Evolutionary conservation across 2,113 vertebrate genomes (phyloP), one percentile per base, ranked within the genome.

Genomic region (Brachyistius frenatus): DNA sequence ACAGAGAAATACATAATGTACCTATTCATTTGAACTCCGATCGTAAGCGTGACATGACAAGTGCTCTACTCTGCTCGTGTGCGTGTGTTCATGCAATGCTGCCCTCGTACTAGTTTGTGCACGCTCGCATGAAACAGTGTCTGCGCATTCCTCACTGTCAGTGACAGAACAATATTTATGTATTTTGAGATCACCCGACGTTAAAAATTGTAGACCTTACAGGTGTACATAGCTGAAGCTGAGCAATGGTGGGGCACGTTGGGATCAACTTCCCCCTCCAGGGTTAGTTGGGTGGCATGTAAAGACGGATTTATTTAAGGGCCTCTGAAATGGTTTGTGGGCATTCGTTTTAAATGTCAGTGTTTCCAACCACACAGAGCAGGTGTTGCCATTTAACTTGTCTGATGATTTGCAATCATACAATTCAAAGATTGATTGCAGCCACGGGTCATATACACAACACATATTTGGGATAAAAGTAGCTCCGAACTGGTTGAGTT

Each of bases 11-110:
- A 61, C 72, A 82, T 80, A 83, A 83, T 75, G 63, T 31, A n/a
- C 39, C 80, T 73, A 78, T 86, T 90, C 70, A 85, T 85, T 84
- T 78, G 32, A 86, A 86, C 70, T 83, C 16, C 36, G 80, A 89
- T 89, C 81, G 87, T 41, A 75, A 78, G 66, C 63, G 36, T 39
- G 78, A 53, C 78, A 56, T 88, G 66, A 89, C 49, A 71, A 87
- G 77, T 81, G 53, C 54, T 6, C 65, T 11, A 0, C 11, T 46
- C 33, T 69, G 61, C 84, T 69, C 2, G 30, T 57, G 57, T 69
- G 15, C 9, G 41, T 50, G 31, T 60, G 62, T 75, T 79, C 76
- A 74, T 16, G 76, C 76, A 61, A 54, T 50, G 61, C 52, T 79
- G 71, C 65, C 5, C 68, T 54, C 65, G 1, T 30, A 44, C 54